phyloP scores from a whole-genome alignment of 2,113 vertebrate species.

The Diadophis punctatus region DNA sequence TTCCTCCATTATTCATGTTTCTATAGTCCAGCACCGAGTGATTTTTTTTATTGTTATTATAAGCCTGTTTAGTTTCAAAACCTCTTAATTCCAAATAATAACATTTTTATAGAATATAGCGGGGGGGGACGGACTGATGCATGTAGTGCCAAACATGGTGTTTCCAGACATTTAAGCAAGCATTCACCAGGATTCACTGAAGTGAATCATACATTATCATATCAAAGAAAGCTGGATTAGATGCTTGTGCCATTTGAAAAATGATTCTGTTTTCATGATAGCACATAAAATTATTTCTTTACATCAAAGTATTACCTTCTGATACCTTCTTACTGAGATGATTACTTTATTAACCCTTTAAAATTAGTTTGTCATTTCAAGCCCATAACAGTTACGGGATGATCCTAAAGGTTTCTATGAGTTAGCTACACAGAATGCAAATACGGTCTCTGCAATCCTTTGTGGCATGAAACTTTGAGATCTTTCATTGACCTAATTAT shows the following conservation, averaged over 20 bases:
- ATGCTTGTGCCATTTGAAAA: neutral
- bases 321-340: neutral
- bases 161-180: neutral
- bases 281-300: neutral
- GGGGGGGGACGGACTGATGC: neutral
- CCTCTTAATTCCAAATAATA: neutral
- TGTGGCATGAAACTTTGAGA: neutral
- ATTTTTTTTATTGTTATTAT: neutral
- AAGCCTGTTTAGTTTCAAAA: neutral
- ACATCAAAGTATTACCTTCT: neutral
- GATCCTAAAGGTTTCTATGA: neutral
- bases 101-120: neutral
- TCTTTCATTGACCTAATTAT: neutral
- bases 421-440: neutral
- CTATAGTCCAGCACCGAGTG: neutral
- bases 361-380: neutral
- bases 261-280: neutral
- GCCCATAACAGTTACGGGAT: neutral
- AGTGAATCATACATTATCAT: neutral
- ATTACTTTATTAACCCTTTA: neutral
- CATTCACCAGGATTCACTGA: neutral
- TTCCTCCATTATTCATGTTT: neutral
- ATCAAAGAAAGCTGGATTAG: neutral
- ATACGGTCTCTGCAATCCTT: neutral
- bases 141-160: neutral